Base-by-base conservation (phyloP, 1,140 invertebrate genomes). In the Heliothis virescens region DNA sequence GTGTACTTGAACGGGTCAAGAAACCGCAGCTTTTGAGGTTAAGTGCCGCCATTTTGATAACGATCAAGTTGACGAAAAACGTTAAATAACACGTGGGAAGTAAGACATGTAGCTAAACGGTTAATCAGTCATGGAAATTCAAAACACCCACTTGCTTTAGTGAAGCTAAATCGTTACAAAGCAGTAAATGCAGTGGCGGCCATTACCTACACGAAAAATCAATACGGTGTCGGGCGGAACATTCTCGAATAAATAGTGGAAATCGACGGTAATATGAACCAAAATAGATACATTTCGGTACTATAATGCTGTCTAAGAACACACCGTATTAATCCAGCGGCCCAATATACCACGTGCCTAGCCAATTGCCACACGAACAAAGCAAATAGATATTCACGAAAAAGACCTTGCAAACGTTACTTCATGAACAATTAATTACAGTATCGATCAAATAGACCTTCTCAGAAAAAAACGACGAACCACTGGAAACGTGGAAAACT, bases 161-260 rank as follows among this genome's bases (percentile, higher is more conserved):
- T 11, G 11, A 72, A 72, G 18, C 9, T 18, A 10, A n/a, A 10
- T 9, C n/a, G 9, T 65, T 48, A 62, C 16, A 26, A 26, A 13
- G 18, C 34, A 57, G 65, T 63, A 76, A 63, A 13, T 62, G 50
- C 50, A 60, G 15, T 21, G 62, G 82, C 82, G 55, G 86, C 82
- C 80, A 83, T 83, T 76, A 26, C 21, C 21, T 26, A 84, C 72
- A 48, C 55, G 50, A 59, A 86, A 87, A 83, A 86, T 87, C 85
- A 65, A 87, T 87, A 62, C 57, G 16, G 10, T 73, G 11, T 4
- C 16, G 34, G 11, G 50, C 53, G 47, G 85, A 87, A 87, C 12
- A 48, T 86, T 87, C 84, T 84, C 76, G 86, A 87, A 87, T 47
- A 57, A n/a, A 47, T 7, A 0, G 18, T 48, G 48, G 48, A 71